These are phyloP conservation scores for Microdon myrmicae DNA, from an alignment of 2,888 invertebrate species.

Conservation along the genomic window DNA sequence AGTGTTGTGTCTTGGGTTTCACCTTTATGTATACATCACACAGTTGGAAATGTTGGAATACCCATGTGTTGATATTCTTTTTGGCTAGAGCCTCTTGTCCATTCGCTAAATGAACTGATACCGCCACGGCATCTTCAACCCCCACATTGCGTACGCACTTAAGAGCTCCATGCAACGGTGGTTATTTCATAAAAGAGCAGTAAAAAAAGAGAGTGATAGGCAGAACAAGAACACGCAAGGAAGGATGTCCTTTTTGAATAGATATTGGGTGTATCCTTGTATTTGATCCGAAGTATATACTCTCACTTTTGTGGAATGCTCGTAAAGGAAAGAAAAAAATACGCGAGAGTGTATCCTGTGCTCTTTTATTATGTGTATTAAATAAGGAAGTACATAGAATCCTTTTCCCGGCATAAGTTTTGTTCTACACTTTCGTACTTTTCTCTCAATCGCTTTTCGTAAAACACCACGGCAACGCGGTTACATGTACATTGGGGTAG, in stretches of 20 bases:
- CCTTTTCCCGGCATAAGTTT: slow-evolving; percentile 18
- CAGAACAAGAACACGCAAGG: not conserved
- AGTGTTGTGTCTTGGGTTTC: slow-evolving; percentile 14
- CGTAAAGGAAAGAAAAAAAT: slow-evolving; percentile 6
- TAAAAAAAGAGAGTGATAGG: no score
- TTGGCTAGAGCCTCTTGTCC: slow-evolving; percentile 2
- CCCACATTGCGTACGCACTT: slow-evolving; percentile 42
- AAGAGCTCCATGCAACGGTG: no score
- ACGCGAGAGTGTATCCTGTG: slow-evolving; percentile 7
- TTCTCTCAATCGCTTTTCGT: not conserved
- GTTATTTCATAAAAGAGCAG: slow-evolving; percentile 31
- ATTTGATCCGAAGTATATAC: slow-evolving; percentile 25
- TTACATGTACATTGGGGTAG: slow-evolving; percentile 32
- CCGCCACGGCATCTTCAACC: no score
- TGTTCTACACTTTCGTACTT: slow-evolving; percentile 16
- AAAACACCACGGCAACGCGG: slow-evolving; percentile 15
- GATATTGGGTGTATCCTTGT: no score
- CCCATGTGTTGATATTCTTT: slow-evolving; percentile 51
- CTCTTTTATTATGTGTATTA: slow-evolving; percentile 22
- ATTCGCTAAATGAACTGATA: no score
- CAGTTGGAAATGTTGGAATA: slow-evolving; percentile 35
- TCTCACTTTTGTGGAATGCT: slow-evolving; percentile 48
- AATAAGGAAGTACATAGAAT: slow-evolving; percentile 15
- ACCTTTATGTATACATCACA: slow-evolving; percentile 42
- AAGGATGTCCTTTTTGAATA: slow-evolving; percentile 32